Evolutionary conservation across 2,888 invertebrate species (phyloP).

Genomic region (Noctua janthe): DNA sequence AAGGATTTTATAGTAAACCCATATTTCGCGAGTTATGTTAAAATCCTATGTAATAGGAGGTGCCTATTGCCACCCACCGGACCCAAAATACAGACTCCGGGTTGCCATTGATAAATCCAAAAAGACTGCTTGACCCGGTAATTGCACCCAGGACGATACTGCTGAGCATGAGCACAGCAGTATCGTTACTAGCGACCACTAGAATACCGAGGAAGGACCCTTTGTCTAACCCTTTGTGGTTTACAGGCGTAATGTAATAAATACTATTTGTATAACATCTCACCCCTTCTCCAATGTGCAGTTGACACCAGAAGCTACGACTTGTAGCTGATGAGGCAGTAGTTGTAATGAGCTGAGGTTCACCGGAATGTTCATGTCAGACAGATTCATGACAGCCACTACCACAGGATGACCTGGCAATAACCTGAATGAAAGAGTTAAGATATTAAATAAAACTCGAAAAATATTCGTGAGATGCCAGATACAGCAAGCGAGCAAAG

Average conservation of each 20-base stretch:
- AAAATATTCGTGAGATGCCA: neutral
- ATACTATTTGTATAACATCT: neutral
- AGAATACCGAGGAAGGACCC: neutral
- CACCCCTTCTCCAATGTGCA: conserved; percentile 80
- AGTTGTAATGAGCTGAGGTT: conserved; percentile 78
- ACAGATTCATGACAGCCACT: conserved; percentile 86
- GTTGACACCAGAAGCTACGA: conserved; percentile 79
- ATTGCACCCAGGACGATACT: neutral
- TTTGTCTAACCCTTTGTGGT: neutral
- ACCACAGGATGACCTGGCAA: conserved; percentile 78
- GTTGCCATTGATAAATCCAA: neutral
- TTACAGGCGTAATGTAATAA: neutral
- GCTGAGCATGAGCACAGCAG: no score
- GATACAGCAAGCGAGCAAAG: neutral
- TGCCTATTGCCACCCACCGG: neutral
- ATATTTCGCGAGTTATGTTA: no score
- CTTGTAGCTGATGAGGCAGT: conserved; percentile 74
- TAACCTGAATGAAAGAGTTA: conserved; percentile 66
- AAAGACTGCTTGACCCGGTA: neutral
- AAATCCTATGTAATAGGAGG: neutral
- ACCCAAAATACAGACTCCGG: neutral
- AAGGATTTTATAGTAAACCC: no score
- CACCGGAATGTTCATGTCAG: conserved; percentile 74
- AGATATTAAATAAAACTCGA: neutral
- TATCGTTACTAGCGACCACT: neutral